Base-by-base conservation (phyloP, 1,140 invertebrate species). In the Amphibalanus amphitrite region DNA sequence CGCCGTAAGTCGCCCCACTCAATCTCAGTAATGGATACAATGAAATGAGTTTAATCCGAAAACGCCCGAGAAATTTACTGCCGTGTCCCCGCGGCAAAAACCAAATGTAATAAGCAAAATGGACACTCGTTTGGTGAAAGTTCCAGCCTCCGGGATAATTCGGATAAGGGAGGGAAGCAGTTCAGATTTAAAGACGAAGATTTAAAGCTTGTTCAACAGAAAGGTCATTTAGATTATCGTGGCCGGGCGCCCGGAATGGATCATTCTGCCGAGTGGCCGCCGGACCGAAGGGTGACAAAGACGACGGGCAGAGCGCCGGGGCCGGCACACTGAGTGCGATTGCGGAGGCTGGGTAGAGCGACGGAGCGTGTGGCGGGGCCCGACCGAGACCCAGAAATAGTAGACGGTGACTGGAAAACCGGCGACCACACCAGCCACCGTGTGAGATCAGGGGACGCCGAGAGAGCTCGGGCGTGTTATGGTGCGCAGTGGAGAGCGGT, bases 81-180 rank as follows among this genome's bases (percentile, higher is more conserved):
- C 47, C 47, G 20, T 23, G 47, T 59, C 47, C 47, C 47, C 47
- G 47, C 47, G 47, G 47, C 47, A 59, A 59, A 59, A 59, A 59
- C 47, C 47, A 59, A 59, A 59, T 59, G 47, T 59, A 59, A 59
- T 59, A 59, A 59, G 47, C 47, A 59, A 59, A 59, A 59, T 59
- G 47, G 47, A 59, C 47, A 59, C 47, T 59, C 47, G 47, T 59
- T 59, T 59, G 47, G 47, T 59, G 47, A 59, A 59, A 59, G 47
- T 59, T 59, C 47, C 47, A 59, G 47, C 47, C 47, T 59, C 47
- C 20, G 47, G 47, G 47, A 59, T 59, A 59, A 59, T 59, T 59
- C 47, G 47, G 47, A 59, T 59, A 59, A 59, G 47, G 47, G 47
- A 59, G 47, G 20, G 47, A 59, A 59, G 47, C 47, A 59, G 47